Conservation (phyloP, 2,113 vertebrate species). For the Phycodurus eques region DNA sequence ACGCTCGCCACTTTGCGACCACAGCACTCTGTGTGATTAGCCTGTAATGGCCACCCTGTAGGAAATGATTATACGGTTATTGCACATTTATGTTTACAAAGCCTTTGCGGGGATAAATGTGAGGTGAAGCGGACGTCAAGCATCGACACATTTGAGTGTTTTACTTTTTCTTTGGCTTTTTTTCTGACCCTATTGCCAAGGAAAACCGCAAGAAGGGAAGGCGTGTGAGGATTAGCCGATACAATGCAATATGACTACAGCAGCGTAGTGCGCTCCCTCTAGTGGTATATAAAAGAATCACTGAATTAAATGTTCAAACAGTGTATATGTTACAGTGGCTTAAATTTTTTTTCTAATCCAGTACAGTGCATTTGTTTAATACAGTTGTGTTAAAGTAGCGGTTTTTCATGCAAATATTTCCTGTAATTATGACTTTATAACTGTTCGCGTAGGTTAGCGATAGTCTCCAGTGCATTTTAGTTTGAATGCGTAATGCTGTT, state of each 20-base stretch:
- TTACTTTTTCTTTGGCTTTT: background rate
- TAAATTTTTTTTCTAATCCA: no score
- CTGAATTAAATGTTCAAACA: background rate
- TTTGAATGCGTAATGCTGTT: background rate
- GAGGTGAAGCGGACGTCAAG: background rate
- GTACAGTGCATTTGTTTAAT: no score
- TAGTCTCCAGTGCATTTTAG: background rate
- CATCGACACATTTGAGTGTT: background rate
- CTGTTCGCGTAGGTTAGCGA: no score
- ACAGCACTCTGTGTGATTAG: conserved; percentile 1
- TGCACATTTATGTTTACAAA: background rate
- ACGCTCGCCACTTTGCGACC: background rate
- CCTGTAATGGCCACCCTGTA: background rate
- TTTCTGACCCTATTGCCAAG: background rate
- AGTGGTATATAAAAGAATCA: background rate
- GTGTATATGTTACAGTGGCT: no score
- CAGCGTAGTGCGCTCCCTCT: background rate
- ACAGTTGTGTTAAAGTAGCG: no score
- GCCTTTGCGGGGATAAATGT: background rate
- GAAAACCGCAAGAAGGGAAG: background rate
- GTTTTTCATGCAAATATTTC: no score
- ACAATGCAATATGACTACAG: no score
- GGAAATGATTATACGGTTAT: conserved; percentile 1
- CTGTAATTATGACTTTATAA: no score
- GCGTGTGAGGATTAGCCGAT: no score